Base-by-base conservation (phyloP, 2,797 vertebrate genomes). In the Sebastolobus altivelis region DNA sequence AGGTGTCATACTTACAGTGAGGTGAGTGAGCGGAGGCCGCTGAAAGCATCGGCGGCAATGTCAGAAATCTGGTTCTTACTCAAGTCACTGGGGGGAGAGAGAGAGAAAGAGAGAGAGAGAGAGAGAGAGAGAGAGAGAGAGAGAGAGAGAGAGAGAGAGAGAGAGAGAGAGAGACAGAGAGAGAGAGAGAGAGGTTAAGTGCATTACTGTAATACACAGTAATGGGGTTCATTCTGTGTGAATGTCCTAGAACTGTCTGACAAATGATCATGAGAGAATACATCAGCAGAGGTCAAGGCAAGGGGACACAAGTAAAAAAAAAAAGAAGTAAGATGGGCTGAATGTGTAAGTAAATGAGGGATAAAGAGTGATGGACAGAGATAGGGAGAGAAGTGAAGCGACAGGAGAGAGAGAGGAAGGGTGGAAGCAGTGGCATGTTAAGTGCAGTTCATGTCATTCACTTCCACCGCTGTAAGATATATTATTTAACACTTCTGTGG, bases 61-160 rank as follows among this genome's bases (percentile, higher is more conserved):
- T 99, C 98, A n/a, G 97, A 97, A 93, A 99, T 97, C 93, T 99
- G 98, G 95, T 99, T 99, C 96, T 99, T 99, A 95, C 98, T 99
- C 94, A 99, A 95, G 95, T 99, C 98, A 95, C 98, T 99, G 94
- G 65, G 92, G 95, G 93, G 0, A 43, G 72, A 4, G 72, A 40
- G 40, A 35, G 0, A 43, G 72, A 4, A 69, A 75, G 63, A 81
- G 54, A 77, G 71, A 54, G 52, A 33, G 40, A 35, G 0, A 43
- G 72, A 4, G 72, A 40, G n/a, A 5, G n/a, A 38, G 62, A 31
- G 66, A 70, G 33, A n/a, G 55, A 72, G 69, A 37, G 75, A 37
- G 93, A 75, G 40, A 72, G 43, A 72, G 35, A 77, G 78, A 80
- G 22, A 70, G 71, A 75, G 63, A 81, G 54, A 77, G 71, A 54